Conservation (phyloP, 2,797 vertebrate genomes). For the Mormyrops boulengeri region DNA sequence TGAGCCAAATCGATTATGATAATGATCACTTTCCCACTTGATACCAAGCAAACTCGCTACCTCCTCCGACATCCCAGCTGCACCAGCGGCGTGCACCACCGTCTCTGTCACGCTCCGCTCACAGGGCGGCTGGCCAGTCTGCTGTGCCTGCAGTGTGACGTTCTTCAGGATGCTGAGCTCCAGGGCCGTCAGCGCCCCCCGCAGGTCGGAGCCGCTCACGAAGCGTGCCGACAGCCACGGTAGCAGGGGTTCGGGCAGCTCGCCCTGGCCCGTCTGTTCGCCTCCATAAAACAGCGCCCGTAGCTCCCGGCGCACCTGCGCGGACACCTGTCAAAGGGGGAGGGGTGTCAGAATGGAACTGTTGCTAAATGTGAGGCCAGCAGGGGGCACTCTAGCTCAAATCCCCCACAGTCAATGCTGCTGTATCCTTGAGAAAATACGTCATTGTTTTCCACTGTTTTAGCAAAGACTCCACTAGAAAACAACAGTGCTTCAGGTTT, state of each 20-base stretch:
- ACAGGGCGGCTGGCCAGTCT: slow-evolving; percentile 49
- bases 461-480: background rate
- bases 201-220: slow-evolving; percentile 68
- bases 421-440: background rate
- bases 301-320: slow-evolving; percentile 57
- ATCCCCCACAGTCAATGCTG: background rate
- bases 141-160: slow-evolving; percentile 65
- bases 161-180: slow-evolving; percentile 76
- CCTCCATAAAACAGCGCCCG: slow-evolving; percentile 53
- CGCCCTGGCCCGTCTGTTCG: slow-evolving; percentile 31
- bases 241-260: slow-evolving; percentile 66
- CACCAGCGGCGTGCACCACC: slow-evolving; percentile 52
- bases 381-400: background rate
- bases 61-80: slow-evolving; percentile 77
- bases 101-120: slow-evolving; percentile 58
- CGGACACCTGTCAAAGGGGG: slow-evolving; percentile 37
- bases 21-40: background rate
- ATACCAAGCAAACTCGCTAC: slow-evolving; percentile 48
- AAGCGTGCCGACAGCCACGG: slow-evolving; percentile 73
- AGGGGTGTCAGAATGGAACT: background rate
- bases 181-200: slow-evolving; percentile 59
- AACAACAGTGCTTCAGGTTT: background rate
- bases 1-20: background rate
- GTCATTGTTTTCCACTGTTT: background rate
- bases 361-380: background rate